Percentiles rank a stretch among this genome's conserved stretches.
phyloP scores from a whole-genome alignment of 2,113 vertebrate genomes.

The Fulmarus glacialis region DNA sequence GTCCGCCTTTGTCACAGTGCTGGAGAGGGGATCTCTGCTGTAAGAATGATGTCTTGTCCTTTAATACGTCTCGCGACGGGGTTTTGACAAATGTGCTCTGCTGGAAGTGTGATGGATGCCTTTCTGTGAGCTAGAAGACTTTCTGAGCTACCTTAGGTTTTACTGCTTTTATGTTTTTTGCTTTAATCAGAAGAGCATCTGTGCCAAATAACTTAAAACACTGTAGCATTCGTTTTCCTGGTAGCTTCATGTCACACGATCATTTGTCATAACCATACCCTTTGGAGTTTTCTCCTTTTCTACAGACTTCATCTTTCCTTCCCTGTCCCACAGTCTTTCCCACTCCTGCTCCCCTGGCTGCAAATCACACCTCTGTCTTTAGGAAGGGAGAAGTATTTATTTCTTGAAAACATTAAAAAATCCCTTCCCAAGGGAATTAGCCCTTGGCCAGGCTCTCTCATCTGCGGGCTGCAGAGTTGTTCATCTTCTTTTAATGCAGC shows the following conservation, averaged over 20 bases:
- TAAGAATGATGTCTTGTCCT: background rate
- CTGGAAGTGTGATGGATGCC: background rate
- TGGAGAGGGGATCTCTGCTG: background rate
- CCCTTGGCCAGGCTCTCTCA: background rate
- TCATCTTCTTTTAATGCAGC: background rate
- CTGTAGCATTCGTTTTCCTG: background rate
- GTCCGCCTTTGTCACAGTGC: background rate
- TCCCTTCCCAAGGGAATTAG: background rate
- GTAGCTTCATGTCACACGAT: background rate
- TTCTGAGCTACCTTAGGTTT: background rate
- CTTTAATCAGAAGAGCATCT: background rate
- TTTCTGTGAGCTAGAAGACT: background rate
- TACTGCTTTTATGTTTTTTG: background rate
- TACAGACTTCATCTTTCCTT: background rate
- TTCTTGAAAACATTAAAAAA: background rate
- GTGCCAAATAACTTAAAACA: background rate
- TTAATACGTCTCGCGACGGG: rapidly evolving
- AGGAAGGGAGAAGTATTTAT: background rate
- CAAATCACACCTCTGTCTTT: background rate
- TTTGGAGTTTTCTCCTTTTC: background rate
- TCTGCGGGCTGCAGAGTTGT: background rate
- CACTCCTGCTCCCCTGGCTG: background rate
- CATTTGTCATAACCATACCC: background rate
- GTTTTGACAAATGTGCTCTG: background rate
- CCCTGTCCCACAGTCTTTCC: background rate